Evolutionary conservation across 2,113 vertebrate genomes (phyloP).

Genomic region (Gymnorhina tibicen): DNA sequence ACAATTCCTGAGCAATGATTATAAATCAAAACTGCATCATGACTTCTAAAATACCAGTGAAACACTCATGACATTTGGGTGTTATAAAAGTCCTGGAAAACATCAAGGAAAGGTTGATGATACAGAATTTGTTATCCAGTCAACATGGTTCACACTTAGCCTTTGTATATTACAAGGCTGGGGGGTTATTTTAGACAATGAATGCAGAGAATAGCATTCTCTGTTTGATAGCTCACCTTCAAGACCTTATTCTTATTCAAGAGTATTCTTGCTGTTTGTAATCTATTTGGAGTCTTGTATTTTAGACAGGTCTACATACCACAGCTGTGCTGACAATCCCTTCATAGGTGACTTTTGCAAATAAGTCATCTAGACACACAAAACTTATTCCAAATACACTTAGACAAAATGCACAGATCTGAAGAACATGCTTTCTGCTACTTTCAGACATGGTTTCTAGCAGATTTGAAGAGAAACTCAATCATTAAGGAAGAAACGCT

Average conservation of each 20-base stretch:
- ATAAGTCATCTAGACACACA: not conserved
- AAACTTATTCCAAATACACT: not conserved
- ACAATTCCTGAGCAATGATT: not conserved
- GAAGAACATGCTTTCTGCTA: not conserved
- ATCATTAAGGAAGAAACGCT: not conserved
- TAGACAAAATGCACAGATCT: not conserved
- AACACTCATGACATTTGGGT: not conserved
- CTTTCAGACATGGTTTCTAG: not conserved
- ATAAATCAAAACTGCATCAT: not conserved
- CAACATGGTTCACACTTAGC: not conserved
- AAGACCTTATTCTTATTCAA: not conserved
- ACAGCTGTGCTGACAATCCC: not conserved
- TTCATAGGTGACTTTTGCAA: not conserved
- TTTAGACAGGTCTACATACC: not conserved
- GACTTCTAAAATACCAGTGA: not conserved
- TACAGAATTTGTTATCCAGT: not conserved
- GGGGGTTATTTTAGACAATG: not conserved
- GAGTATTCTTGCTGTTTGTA: not conserved
- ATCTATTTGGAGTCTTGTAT: not conserved
- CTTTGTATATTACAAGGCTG: not conserved
- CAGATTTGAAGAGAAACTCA: not conserved
- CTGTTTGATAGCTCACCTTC: not conserved
- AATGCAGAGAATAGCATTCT: not conserved
- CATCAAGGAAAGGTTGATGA: not conserved
- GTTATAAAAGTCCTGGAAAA: not conserved